These are phyloP conservation scores for Drosophila kokeensis DNA, from an alignment of 2,888 invertebrate species.

Conservation along the genomic window DNA sequence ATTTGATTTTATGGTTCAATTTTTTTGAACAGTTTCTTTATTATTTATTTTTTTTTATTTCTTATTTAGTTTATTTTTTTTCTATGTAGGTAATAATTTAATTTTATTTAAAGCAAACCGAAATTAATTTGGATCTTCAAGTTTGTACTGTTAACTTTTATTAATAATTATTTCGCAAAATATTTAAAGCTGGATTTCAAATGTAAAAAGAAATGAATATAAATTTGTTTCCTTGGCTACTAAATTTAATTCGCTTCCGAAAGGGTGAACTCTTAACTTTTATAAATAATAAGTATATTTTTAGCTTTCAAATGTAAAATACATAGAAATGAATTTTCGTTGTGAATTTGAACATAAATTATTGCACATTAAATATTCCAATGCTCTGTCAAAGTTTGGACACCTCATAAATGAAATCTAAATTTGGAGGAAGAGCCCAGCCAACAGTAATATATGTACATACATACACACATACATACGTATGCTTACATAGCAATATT, in stretches of 20 bases:
- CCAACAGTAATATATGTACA: not conserved
- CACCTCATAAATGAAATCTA: conserved; percentile 1
- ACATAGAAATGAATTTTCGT: not conserved
- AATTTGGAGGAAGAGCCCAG: not conserved
- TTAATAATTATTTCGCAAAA: too few relatives aligned
- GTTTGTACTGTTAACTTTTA: too few relatives aligned
- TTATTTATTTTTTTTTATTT: too few relatives aligned
- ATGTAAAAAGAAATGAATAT: not conserved
- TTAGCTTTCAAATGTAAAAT: not conserved
- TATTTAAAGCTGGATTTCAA: not conserved
- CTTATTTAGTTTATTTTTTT: too few relatives aligned
- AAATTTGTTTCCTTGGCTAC: not conserved
- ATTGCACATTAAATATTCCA: not conserved
- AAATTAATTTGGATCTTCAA: too few relatives aligned
- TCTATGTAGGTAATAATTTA: too few relatives aligned
- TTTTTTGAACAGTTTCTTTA: not conserved
- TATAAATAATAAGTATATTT: not conserved
- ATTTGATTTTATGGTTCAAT: too few relatives aligned
- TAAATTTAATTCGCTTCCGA: not conserved
- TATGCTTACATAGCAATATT: not conserved
- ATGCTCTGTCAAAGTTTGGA: not conserved
- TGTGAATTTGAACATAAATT: not conserved
- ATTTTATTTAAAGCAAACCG: too few relatives aligned
- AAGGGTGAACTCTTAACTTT: not conserved
- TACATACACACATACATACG: not conserved